Evolutionary conservation across 2,888 invertebrate genomes (phyloP).

Genomic region (Aleiodes testaceus): DNA sequence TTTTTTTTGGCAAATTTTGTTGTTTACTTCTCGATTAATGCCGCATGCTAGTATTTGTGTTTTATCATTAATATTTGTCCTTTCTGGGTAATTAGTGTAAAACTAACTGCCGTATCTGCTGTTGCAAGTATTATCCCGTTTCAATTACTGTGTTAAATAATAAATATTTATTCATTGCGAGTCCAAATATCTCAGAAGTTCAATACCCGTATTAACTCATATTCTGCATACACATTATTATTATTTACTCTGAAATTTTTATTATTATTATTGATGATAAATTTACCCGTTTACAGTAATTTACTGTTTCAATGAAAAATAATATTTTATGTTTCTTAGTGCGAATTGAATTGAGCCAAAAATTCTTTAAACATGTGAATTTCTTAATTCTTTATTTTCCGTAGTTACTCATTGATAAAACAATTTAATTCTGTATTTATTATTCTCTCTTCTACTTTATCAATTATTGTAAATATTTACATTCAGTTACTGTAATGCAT

Average conservation of each 20-base stretch:
- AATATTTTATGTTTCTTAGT: not conserved
- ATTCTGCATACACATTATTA: slow-evolving; percentile 15
- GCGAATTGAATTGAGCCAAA: too few species aligned
- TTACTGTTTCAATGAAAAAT: not conserved
- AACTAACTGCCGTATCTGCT: slow-evolving; percentile 38
- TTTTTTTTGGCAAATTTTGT: slow-evolving; percentile 12
- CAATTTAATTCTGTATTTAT: slow-evolving; percentile 14
- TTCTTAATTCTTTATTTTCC: too few species aligned
- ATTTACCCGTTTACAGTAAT: not conserved
- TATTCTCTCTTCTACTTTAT: slow-evolving; percentile 16
- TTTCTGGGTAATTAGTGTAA: slow-evolving; percentile 37
- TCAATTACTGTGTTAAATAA: slow-evolving; percentile 10
- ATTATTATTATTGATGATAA: not conserved
- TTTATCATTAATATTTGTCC: slow-evolving; percentile 33
- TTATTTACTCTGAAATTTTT: slow-evolving; percentile 15
- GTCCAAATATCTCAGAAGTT: slow-evolving; percentile 18
- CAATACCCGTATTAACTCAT: slow-evolving; percentile 4
- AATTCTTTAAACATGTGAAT: too few species aligned
- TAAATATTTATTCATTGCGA: slow-evolving; percentile 9
- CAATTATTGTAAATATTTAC: slow-evolving; percentile 28
- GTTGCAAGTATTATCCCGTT: slow-evolving; percentile 31
- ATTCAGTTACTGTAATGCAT: slow-evolving; percentile 31
- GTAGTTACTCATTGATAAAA: not conserved
- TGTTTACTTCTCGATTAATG: slow-evolving; percentile 2
- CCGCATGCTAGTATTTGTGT: slow-evolving; percentile 26